phyloP scores from a whole-genome alignment of 1,140 invertebrate genomes.

The Drosophila hydei region DNA sequence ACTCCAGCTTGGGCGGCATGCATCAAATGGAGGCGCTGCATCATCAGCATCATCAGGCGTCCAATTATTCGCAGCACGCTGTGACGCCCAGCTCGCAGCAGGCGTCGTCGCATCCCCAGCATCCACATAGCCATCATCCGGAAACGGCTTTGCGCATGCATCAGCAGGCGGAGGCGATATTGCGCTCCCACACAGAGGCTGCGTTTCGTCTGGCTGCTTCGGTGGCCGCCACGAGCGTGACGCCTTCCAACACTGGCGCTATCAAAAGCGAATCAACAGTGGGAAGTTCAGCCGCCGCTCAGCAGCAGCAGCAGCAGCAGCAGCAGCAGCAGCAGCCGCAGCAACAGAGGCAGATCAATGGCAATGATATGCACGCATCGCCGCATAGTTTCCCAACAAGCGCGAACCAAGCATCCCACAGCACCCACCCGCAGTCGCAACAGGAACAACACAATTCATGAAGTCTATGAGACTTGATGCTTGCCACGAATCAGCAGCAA shows the following conservation, averaged over 20 bases:
- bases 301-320: constrained; percentile 83
- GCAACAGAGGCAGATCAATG: constrained; percentile 84
- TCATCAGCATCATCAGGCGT: constrained; percentile 84
- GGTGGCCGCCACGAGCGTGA: constrained; percentile 83
- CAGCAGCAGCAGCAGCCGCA: constrained; percentile 84
- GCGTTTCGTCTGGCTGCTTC: constrained; percentile 91
- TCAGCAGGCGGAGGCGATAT: constrained; percentile 90
- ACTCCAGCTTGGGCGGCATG: constrained; percentile 59
- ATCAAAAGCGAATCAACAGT: constrained; percentile 83
- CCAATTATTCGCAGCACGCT: constrained; percentile 66
- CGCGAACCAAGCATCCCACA: constrained; percentile 61
- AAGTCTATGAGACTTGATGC: constrained; percentile 84
- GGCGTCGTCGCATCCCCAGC: constrained; percentile 31
- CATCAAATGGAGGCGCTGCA: constrained; percentile 83
- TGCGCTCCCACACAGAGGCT: constrained; percentile 92
- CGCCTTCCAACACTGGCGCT: constrained; percentile 13
- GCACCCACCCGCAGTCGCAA: neutral
- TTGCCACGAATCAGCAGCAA: neutral
- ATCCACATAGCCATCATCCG: constrained; percentile 71
- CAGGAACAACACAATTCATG: constrained; percentile 86
- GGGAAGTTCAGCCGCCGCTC: constrained; percentile 80
- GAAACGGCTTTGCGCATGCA: constrained; percentile 90
- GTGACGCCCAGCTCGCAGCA: constrained; percentile 85
- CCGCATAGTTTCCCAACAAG: constrained; percentile 75
- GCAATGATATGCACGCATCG: constrained; percentile 88